Evolutionary conservation across 1,140 invertebrate species (phyloP).

Genomic region (Diorhabda sublineata): DNA sequence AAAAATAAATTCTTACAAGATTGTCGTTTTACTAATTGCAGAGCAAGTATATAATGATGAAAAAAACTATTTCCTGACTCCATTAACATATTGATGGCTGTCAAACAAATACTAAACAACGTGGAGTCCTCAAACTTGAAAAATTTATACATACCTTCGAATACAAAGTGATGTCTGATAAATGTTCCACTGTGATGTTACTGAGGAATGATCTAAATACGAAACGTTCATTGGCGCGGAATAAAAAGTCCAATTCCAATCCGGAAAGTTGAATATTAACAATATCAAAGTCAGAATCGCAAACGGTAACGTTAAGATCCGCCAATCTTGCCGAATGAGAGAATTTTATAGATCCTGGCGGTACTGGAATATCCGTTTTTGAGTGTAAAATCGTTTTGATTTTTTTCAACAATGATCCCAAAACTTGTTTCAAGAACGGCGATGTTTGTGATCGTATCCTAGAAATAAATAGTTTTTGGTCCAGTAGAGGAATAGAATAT

Average conservation of each 20-base stretch:
- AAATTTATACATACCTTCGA: slow-evolving; percentile 56
- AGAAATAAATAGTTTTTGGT: slow-evolving; percentile 7
- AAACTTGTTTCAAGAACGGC: slow-evolving; percentile 20
- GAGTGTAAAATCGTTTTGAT: slow-evolving; percentile 34
- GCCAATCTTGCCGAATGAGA: slow-evolving; percentile 68
- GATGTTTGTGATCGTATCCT: slow-evolving; percentile 26
- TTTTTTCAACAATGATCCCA: slow-evolving; percentile 14
- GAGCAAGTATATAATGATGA: too few relatives aligned
- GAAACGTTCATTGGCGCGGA: slow-evolving; percentile 75
- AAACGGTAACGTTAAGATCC: slow-evolving; percentile 59
- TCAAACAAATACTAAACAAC: too few relatives aligned
- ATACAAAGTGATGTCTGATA: slow-evolving; percentile 72
- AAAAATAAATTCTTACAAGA: too few relatives aligned
- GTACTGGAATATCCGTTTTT: slow-evolving; percentile 61
- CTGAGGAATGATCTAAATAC: slow-evolving; percentile 66
- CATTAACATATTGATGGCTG: too few relatives aligned
- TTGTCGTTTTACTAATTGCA: too few relatives aligned
- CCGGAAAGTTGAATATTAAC: slow-evolving; percentile 61
- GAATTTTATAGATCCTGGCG: slow-evolving; percentile 71
- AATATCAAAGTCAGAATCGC: slow-evolving; percentile 67
- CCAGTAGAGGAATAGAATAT: not conserved
- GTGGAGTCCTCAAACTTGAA: too few relatives aligned
- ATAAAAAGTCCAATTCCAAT: slow-evolving; percentile 70
- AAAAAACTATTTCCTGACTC: too few relatives aligned
- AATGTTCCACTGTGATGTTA: slow-evolving; percentile 65